Conservation (phyloP, 92 coral and sea anemone genomes). For the Pocillopora meandrina region DNA sequence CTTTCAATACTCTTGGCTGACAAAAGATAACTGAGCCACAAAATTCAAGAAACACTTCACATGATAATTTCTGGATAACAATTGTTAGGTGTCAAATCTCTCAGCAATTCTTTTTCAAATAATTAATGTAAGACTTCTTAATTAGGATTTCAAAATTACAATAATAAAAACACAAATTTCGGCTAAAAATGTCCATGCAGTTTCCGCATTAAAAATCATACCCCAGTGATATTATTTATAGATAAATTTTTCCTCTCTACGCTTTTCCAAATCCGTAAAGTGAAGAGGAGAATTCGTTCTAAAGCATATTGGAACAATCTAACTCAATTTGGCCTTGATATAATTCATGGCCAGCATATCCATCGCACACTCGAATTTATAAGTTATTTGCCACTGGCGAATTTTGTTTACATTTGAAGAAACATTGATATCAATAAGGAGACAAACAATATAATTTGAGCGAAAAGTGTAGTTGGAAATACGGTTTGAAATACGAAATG, state of each 20-base stretch:
- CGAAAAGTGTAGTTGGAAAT: background rate
- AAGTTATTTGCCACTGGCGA: slow-evolving; percentile 3
- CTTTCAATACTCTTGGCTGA: too few species aligned
- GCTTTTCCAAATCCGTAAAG: too few species aligned
- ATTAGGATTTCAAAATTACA: slow-evolving; percentile 2
- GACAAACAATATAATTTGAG: background rate
- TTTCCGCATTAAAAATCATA: background rate
- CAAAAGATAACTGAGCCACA: too few species aligned
- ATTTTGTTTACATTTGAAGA: slow-evolving; percentile 27
- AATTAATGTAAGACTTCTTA: background rate
- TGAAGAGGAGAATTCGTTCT: background rate
- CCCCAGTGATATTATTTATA: background rate
- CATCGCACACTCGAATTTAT: background rate
- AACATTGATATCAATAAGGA: background rate
- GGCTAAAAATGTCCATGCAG: background rate
- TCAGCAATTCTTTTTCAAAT: too few species aligned
- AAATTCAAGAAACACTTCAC: too few species aligned
- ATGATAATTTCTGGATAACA: background rate
- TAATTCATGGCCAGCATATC: too few species aligned
- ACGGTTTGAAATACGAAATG: background rate
- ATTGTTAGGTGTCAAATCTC: background rate
- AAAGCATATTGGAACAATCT: background rate
- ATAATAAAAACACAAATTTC: background rate
- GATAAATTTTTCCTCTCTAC: background rate
- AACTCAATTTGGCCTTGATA: too few species aligned